Evolutionary conservation across 2,888 invertebrate genomes (phyloP), one percentile per base, ranked within the genome.

Genomic region (Ariolimax columbianus): DNA sequence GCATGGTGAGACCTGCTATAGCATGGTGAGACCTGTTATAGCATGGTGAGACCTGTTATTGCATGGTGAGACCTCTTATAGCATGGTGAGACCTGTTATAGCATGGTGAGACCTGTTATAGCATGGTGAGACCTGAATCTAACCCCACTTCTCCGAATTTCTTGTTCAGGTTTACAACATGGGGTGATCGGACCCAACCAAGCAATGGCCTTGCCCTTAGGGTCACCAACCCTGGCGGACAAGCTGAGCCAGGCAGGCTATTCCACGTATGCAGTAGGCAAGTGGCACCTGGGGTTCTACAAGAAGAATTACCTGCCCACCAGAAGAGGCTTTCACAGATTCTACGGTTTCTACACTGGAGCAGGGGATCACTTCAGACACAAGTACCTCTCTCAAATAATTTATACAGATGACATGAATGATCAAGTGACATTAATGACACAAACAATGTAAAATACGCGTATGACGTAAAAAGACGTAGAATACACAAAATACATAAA

Each of bases 281-380:
- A 91, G 82, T 95, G 95, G 95, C 94, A 95, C 89, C 88, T 95
- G 73, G 95, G 95, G 1, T 94, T 93, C 87, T 95, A 94, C 89
- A 91, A 92, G 83, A 89, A 91, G 81, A 92, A 92, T 30, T 94
- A 92, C 86, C 90, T 94, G 11, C 95, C 95, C 26, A 92, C 92
- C 6, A 89, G 89, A 63, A 88, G 94, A 23, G 95, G 95, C 0
- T 95, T 95, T 87, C 94, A 95, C 88, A 91, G 93, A 19, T 94
- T 93, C 86, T 93, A 92, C 87, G 89, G 89, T 85, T 94, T 94
- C 88, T 93, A 94, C 87, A 92, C 91, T 40, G 93, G 93, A 1
- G 87, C 89, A 81, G 92, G 91, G 86, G 90, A 93, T 73, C 93
- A 94, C 86, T 93, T 90, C 85, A 91, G 88, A 0, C 93, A 93